Percentiles rank a stretch among this genome's conserved stretches.
Evolutionary conservation across 1,140 invertebrate genomes (phyloP).

Genomic region (Drosophila guanche): DNA sequence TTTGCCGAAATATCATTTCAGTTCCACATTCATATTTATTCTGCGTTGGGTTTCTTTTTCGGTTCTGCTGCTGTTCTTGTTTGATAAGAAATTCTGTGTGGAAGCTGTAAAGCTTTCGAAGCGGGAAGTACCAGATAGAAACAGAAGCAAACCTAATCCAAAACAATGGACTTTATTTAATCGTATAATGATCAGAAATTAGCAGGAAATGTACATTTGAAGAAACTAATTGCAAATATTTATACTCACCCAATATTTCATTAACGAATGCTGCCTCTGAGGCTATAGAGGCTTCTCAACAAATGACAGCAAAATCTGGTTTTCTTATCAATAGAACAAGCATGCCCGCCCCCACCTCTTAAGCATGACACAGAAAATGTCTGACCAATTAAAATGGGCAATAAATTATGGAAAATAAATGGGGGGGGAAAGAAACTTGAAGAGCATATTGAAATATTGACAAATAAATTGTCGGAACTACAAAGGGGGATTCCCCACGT

Average conservation of each 20-base stretch:
- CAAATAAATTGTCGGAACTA: conserved; percentile 3
- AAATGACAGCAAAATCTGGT: conserved; percentile 6
- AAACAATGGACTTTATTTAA: no score
- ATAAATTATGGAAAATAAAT: neutral
- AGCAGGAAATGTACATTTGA: no score
- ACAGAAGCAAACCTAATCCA: no score
- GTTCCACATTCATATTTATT: conserved; percentile 30
- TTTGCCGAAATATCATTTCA: conserved; percentile 29
- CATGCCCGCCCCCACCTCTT: neutral
- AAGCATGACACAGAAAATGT: conserved; percentile 9
- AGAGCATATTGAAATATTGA: conserved; percentile 8
- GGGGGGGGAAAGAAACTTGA: neutral
- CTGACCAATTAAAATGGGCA: neutral
- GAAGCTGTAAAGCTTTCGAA: no score
- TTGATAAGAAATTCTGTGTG: conserved; percentile 20
- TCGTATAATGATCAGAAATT: no score
- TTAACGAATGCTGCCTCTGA: no score
- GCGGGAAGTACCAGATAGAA: no score
- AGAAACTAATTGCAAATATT: no score
- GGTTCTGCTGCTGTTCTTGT: conserved; percentile 16
- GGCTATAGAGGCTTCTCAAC: neutral
- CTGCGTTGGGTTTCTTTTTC: conserved; percentile 8
- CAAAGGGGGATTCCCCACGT: neutral
- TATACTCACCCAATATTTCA: no score
- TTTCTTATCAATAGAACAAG: conserved; percentile 3